These are phyloP conservation scores for Poecilobothrus nobilitatus DNA, from an alignment of 2,888 invertebrate genomes.

Conservation along the genomic window DNA sequence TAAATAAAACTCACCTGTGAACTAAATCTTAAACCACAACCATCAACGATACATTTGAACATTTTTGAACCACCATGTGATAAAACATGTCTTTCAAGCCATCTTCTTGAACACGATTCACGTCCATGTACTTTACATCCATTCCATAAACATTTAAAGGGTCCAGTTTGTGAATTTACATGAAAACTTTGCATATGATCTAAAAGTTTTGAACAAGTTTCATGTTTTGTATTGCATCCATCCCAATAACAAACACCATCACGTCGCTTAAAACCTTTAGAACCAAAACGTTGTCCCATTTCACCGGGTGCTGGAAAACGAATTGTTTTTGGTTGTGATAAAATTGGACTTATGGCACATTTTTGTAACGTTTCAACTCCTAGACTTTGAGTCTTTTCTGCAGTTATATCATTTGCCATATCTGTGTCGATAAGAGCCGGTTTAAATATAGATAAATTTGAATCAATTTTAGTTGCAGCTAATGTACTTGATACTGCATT, in stretches of 20 bases:
- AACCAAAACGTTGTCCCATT: constrained; percentile 37
- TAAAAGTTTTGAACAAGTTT: constrained; percentile 69
- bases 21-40: constrained; percentile 80
- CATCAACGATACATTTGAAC: constrained; percentile 90
- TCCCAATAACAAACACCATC: constrained; percentile 69
- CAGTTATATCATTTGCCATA: not conserved
- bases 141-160: constrained; percentile 85
- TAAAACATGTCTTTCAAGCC: constrained; percentile 87
- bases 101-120: constrained; percentile 82
- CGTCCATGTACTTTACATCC: constrained; percentile 91
- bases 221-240: constrained; percentile 69
- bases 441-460: constrained; percentile 4
- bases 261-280: constrained; percentile 38
- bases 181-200: constrained; percentile 82
- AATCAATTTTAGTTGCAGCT: constrained; percentile 45
- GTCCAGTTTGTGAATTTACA: constrained; percentile 77
- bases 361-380: constrained; percentile 32
- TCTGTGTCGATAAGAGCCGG: constrained; percentile 9
- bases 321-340: constrained; percentile 73
- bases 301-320: constrained; percentile 59
- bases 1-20: constrained; percentile 60
- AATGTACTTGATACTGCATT: constrained; percentile 26
- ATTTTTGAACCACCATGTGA: constrained; percentile 90
- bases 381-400: not conserved
- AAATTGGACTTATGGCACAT: constrained; percentile 59